Conservation (phyloP, 2,797 vertebrate species). For the Sebastes taczanowskii region DNA sequence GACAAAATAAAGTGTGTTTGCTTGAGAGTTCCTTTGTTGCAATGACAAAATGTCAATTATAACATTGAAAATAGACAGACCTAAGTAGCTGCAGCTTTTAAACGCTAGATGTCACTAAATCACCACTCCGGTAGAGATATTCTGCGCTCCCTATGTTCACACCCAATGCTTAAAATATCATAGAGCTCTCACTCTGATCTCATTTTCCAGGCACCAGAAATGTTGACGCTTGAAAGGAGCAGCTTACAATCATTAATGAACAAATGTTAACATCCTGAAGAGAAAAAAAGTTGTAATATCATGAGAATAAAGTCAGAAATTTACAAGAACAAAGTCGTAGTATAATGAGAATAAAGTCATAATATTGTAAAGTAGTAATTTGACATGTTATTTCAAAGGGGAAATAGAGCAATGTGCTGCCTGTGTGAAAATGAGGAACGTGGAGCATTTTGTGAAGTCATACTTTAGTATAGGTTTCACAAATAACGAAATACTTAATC, state of each 20-base stretch:
- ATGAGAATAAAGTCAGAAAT: too few relatives aligned
- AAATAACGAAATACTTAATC: too few relatives aligned
- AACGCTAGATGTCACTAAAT: slow-evolving; percentile 54
- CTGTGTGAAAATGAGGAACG: too few relatives aligned
- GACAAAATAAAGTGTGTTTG: not conserved
- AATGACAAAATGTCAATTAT: not conserved
- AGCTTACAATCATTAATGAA: not conserved
- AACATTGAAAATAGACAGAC: not conserved
- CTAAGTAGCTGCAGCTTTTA: not conserved
- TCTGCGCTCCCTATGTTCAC: not conserved
- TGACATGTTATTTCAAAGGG: too few relatives aligned
- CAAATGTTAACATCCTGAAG: not conserved
- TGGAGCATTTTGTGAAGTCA: too few relatives aligned
- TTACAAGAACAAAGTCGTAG: too few relatives aligned
- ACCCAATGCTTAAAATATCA: not conserved
- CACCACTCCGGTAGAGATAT: not conserved
- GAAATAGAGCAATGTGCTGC: too few relatives aligned
- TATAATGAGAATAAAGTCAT: too few relatives aligned
- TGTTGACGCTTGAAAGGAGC: not conserved
- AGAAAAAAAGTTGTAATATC: too few relatives aligned
- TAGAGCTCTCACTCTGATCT: slow-evolving; percentile 38
- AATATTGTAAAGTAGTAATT: too few relatives aligned
- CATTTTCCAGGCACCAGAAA: not conserved
- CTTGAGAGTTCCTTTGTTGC: not conserved
- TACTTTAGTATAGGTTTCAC: too few relatives aligned